Conservation (phyloP, 2,888 invertebrate genomes). For the Invenusta paracnida region DNA sequence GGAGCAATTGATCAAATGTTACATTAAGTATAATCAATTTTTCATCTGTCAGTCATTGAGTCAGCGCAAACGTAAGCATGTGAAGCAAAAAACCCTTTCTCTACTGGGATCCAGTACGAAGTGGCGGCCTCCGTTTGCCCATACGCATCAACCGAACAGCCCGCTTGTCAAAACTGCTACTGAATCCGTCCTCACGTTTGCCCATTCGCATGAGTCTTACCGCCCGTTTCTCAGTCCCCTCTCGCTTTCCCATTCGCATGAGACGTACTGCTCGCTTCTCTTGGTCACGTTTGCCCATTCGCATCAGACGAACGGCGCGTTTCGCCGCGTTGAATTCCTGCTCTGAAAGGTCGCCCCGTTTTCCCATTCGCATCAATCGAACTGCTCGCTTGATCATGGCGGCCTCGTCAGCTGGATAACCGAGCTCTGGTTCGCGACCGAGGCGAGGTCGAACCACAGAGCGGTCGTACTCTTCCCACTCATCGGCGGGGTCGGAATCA, state of each 20-base stretch:
- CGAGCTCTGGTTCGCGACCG: background rate
- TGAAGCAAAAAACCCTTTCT: no score
- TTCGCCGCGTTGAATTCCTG: background rate
- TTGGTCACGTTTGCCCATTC: background rate
- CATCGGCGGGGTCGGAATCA: no score
- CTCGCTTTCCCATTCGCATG: constrained; percentile 3
- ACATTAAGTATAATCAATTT: no score
- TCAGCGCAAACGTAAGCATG: no score
- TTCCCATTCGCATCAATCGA: background rate
- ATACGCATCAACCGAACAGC: background rate
- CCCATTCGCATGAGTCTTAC: background rate
- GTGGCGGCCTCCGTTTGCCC: background rate
- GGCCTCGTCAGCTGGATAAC: background rate
- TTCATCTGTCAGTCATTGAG: no score
- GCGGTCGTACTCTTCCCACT: background rate
- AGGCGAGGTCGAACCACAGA: background rate
- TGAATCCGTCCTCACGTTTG: background rate
- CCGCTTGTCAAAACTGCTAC: no score
- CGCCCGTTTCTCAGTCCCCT: background rate
- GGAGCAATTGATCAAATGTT: no score
- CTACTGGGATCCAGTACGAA: background rate
- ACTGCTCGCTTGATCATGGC: background rate
- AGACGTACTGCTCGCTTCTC: background rate
- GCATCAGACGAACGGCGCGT: background rate
- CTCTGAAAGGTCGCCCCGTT: background rate